A percentile compares a stretch with the other conserved stretches of the same genome.
Evolutionary conservation across 2,113 vertebrate genomes (phyloP).

Genomic region (Rhynchomys soricoides): DNA sequence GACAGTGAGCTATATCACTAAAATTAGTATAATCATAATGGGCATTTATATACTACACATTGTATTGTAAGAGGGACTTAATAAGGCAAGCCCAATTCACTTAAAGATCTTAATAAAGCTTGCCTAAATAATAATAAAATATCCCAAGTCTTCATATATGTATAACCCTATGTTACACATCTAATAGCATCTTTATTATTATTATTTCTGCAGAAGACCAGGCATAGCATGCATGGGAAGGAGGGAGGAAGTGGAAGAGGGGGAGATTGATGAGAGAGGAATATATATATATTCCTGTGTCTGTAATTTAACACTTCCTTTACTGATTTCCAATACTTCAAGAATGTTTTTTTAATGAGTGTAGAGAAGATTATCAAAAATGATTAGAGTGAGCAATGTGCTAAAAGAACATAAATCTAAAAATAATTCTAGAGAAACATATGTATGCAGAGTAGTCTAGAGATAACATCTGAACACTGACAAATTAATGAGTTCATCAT

Average conservation of each 20-base stretch:
- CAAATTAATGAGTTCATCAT: not conserved
- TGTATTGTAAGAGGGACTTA: not conserved
- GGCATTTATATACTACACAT: not conserved
- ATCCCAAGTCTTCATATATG: not conserved
- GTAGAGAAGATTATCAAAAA: not conserved
- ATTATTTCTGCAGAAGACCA: not conserved
- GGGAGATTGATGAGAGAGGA: not conserved
- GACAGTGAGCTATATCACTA: not conserved
- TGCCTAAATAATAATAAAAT: not conserved
- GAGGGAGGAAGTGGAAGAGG: no score
- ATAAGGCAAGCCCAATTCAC: not conserved
- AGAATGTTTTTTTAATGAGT: not conserved
- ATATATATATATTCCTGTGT: not conserved
- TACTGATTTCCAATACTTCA: not conserved
- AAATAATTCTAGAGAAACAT: not conserved
- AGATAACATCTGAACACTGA: not conserved
- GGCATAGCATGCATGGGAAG: rapidly evolving
- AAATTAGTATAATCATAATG: not conserved
- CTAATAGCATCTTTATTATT: not conserved
- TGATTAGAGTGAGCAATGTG: not conserved
- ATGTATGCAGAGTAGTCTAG: not conserved
- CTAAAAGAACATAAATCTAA: not conserved
- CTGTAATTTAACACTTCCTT: not conserved
- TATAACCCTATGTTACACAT: not conserved
- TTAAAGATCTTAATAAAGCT: not conserved